phyloP scores from a whole-genome alignment of 1,140 invertebrate genomes.

The Ceratosolen fusciceps region DNA sequence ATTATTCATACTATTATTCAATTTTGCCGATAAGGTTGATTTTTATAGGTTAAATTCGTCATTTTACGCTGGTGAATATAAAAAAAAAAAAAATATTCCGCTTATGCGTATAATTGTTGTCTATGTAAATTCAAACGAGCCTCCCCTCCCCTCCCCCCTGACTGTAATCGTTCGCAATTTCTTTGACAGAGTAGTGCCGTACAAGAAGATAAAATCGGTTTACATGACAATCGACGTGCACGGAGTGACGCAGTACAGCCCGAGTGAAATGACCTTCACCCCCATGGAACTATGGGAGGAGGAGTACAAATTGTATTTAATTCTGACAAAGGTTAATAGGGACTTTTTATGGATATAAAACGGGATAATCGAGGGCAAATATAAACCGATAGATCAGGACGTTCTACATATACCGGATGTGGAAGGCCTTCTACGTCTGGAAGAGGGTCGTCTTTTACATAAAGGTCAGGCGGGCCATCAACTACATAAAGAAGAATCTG shows the following conservation, averaged over 20 bases:
- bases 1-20: too few relatives aligned
- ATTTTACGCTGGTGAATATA: too few relatives aligned
- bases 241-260: constrained; percentile 79
- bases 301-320: constrained; percentile 79
- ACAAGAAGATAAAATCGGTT: constrained; percentile 74
- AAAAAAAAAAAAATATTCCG: too few relatives aligned
- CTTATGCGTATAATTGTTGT: too few relatives aligned
- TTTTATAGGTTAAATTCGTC: too few relatives aligned
- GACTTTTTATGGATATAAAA: background rate
- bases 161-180: too few relatives aligned
- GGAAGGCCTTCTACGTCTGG: constrained; percentile 89
- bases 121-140: too few relatives aligned
- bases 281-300: constrained; percentile 79
- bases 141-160: too few relatives aligned
- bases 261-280: constrained; percentile 78
- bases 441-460: constrained; percentile 79
- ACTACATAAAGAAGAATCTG: constrained; percentile 76
- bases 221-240: constrained; percentile 79
- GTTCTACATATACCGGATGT: constrained; percentile 81
- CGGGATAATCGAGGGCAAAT: constrained; percentile 2
- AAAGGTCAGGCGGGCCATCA: constrained; percentile 76
- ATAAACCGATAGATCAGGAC: constrained; percentile 75
- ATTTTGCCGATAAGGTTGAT: too few relatives aligned
- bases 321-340: constrained; percentile 74
- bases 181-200: constrained; percentile 75